phyloP scores from a whole-genome alignment of 1,140 invertebrate species.

The Odontomachus brunneus region DNA sequence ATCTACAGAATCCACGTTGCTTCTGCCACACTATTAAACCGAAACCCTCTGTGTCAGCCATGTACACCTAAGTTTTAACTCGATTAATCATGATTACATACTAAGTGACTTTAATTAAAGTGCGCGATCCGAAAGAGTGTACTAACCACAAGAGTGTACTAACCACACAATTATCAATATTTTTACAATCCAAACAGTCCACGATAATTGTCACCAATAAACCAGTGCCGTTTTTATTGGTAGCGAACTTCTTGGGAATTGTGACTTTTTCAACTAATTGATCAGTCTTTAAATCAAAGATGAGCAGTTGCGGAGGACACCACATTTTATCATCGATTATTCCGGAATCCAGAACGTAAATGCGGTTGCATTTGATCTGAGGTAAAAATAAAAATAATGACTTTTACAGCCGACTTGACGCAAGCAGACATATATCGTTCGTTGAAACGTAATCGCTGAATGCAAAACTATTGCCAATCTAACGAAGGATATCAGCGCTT shows the following conservation, averaged over 20 bases:
- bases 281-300: conserved; percentile 24
- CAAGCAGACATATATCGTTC: no score
- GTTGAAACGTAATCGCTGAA: no score
- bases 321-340: background rate
- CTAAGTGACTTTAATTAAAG: no score
- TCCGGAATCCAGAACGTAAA: conserved; percentile 34
- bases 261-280: background rate
- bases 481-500: no score
- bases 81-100: no score
- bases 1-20: no score
- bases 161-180: background rate
- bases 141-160: background rate
- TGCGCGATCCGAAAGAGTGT: no score
- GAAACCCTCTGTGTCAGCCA: no score
- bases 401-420: no score
- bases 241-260: background rate
- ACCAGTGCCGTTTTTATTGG: background rate
- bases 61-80: no score
- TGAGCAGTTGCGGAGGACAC: conserved; percentile 21
- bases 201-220: background rate
- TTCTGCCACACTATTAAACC: no score
- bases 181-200: background rate
- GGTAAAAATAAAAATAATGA: background rate
- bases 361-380: conserved; percentile 4
- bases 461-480: no score